A percentile compares a stretch with the other conserved stretches of the same genome.
Conservation (phyloP, 2,888 invertebrate genomes). For the Idaea dimidiata region DNA sequence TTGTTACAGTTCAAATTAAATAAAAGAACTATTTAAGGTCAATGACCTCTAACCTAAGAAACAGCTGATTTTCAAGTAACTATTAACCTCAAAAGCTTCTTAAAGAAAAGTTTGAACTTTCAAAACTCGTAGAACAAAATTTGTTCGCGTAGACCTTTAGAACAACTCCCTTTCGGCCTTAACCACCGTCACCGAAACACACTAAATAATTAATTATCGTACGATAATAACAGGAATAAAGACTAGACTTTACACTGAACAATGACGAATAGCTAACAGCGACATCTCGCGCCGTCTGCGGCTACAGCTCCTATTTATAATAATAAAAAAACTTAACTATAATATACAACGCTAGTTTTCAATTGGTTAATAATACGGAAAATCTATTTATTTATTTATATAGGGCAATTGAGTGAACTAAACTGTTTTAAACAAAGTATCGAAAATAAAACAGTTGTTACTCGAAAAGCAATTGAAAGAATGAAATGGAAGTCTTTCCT, state of each 20-base stretch:
- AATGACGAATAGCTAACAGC: constrained; percentile 76
- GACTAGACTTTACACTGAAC: constrained; percentile 82
- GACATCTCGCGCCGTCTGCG: constrained; percentile 57
- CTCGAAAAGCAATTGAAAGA: not conserved
- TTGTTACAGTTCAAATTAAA: too few relatives aligned
- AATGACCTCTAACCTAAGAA: too few relatives aligned
- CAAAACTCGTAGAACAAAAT: too few relatives aligned
- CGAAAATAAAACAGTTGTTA: not conserved
- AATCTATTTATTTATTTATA: not conserved
- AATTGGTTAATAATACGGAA: not conserved
- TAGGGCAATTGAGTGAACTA: not conserved
- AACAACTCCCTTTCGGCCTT: too few relatives aligned
- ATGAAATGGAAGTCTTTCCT: not conserved
- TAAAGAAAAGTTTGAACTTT: too few relatives aligned
- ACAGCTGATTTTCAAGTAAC: too few relatives aligned
- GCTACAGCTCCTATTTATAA: constrained; percentile 31
- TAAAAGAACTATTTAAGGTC: too few relatives aligned
- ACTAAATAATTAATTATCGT: constrained; percentile 62
- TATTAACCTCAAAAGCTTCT: too few relatives aligned
- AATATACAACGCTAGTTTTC: not conserved
- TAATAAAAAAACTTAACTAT: constrained; percentile 6
- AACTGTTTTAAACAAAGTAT: too few relatives aligned
- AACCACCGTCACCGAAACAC: too few relatives aligned
- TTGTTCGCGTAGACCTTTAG: too few relatives aligned
- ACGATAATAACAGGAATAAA: constrained; percentile 79